A percentile compares a stretch with the other conserved stretches of the same genome.
These are phyloP conservation scores for Fulmarus glacialis DNA, from an alignment of 2,113 vertebrate genomes.

Conservation along the genomic window DNA sequence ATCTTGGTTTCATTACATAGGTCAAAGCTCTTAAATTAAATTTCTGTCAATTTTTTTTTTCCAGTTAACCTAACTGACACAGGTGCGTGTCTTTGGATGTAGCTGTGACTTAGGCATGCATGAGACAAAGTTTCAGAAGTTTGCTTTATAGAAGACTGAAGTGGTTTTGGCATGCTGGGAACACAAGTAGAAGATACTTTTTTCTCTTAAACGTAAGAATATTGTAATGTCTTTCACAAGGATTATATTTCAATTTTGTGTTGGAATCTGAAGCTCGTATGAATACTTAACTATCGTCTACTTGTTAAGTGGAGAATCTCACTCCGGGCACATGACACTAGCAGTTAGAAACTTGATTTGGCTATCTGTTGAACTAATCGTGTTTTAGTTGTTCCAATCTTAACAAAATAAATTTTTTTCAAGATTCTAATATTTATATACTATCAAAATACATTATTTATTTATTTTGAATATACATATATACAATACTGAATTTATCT, in stretches of 20 bases:
- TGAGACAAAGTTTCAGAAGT: not conserved
- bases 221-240: not conserved
- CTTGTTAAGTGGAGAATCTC: not conserved
- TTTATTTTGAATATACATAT: not conserved
- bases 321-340: not conserved
- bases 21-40: not conserved
- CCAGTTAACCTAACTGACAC: not conserved
- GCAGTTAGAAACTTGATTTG: not conserved
- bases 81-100: not conserved
- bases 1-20: not conserved
- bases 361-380: not conserved
- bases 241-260: not conserved
- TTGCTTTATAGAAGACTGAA: not conserved
- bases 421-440: not conserved
- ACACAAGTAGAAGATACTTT: not conserved
- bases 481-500: not conserved
- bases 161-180: not conserved
- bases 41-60: not conserved
- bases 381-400: not conserved
- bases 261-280: not conserved
- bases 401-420: not conserved
- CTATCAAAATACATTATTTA: not conserved
- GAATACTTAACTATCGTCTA: not conserved
- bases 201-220: not conserved
- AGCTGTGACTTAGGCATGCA: not conserved